phyloP scores from a whole-genome alignment of 2,797 vertebrate genomes.

The Liparis tanakae region DNA sequence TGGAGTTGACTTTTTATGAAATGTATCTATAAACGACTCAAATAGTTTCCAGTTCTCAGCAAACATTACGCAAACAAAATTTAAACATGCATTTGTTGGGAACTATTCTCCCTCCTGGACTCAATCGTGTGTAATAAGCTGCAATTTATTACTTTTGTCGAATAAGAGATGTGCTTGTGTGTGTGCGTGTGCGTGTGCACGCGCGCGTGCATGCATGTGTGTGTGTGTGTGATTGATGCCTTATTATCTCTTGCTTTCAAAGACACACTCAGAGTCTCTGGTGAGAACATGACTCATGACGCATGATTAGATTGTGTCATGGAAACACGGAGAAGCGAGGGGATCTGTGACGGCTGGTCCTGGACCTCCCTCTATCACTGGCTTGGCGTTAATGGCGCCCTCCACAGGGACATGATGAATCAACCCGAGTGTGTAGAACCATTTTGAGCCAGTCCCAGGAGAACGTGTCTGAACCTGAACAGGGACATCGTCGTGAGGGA shows the following conservation, averaged over 20 bases:
- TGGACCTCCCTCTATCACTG: conserved; percentile 2
- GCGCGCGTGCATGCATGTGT: not conserved
- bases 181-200: not conserved
- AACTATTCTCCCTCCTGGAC: no score
- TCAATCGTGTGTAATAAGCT: no score
- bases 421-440: not conserved
- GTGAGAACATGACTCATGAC: conserved; percentile 54
- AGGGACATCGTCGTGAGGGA: not conserved
- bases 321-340: conserved; percentile 31
- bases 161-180: not conserved
- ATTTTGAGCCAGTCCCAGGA: conserved; percentile 4
- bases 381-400: not conserved
- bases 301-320: conserved; percentile 42
- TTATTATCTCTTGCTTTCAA: conserved; percentile 48
- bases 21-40: not conserved
- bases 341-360: conserved; percentile 19
- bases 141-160: no score
- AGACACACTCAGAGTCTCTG: conserved; percentile 48
- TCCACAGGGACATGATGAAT: conserved; percentile 24
- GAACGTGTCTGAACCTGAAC: not conserved
- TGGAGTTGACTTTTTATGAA: not conserved
- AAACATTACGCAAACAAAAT: not conserved
- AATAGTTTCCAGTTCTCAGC: not conserved
- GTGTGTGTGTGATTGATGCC: not conserved
- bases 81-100: not conserved